These are phyloP conservation scores for Ictalurus punctatus DNA, from an alignment of 2,113 vertebrate species.

Conservation along the genomic window DNA sequence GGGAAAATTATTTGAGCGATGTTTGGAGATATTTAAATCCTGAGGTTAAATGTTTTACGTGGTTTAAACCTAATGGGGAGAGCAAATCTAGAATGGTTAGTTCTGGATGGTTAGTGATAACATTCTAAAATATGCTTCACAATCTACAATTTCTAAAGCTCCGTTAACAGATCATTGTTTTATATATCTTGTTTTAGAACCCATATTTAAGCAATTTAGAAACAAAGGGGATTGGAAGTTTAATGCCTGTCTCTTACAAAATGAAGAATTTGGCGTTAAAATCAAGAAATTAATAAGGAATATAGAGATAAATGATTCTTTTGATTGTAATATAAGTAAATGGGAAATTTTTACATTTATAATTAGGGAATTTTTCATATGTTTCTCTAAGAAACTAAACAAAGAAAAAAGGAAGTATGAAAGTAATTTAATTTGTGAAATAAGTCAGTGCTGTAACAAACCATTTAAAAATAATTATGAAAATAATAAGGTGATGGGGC, in stretches of 20 bases:
- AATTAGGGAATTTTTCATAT: neutral
- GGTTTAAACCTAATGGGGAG: neutral
- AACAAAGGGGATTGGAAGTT: neutral
- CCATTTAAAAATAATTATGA: neutral
- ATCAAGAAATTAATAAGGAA: neutral
- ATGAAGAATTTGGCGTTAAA: neutral
- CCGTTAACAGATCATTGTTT: neutral
- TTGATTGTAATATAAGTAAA: neutral
- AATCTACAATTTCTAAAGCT: neutral
- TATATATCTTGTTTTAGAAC: neutral
- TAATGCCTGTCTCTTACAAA: neutral
- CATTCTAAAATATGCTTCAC: neutral
- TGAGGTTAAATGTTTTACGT: neutral
- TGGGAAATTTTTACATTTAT: neutral
- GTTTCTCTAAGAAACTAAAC: neutral
- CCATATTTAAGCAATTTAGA: neutral
- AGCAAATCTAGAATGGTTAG: neutral
- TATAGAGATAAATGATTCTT: neutral
- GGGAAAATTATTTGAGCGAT: neutral
- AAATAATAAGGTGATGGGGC: neutral
- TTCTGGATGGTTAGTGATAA: neutral
- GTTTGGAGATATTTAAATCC: neutral
- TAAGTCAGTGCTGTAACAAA: neutral
- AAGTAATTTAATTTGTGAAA: neutral
- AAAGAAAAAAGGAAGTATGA: neutral